Conservation (phyloP, 2,888 invertebrate species). For the Caenorhabditis sulstoni region DNA sequence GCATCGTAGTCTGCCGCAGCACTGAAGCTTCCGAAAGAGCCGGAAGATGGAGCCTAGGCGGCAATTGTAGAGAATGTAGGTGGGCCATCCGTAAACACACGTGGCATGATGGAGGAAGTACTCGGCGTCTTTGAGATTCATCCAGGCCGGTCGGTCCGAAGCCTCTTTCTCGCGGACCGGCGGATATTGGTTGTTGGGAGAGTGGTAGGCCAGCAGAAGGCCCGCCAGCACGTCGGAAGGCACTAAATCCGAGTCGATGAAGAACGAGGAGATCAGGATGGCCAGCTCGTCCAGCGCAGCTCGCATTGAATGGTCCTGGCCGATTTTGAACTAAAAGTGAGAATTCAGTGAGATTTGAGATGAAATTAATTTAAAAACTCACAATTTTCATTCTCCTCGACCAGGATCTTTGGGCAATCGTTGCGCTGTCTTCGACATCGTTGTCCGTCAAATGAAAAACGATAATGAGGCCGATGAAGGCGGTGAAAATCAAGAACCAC, state of each 20-base stretch:
- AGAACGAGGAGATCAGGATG: slow-evolving; percentile 77
- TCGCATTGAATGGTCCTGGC: slow-evolving; percentile 75
- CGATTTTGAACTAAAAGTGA: slow-evolving; percentile 76
- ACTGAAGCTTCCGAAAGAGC: slow-evolving; percentile 66
- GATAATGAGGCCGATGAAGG: slow-evolving; percentile 71
- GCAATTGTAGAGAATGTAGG: slow-evolving; percentile 83
- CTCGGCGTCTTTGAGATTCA: slow-evolving; percentile 64
- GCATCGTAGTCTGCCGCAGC: slow-evolving; percentile 65
- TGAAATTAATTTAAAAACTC: slow-evolving; percentile 9
- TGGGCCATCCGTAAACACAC: slow-evolving; percentile 92
- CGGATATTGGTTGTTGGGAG: slow-evolving; percentile 70
- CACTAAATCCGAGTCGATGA: slow-evolving; percentile 85
- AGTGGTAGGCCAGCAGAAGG: slow-evolving; percentile 86
- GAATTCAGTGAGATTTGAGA: background rate
- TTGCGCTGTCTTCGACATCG: slow-evolving; percentile 68
- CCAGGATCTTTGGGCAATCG: slow-evolving; percentile 73
- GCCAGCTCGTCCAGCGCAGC: slow-evolving; percentile 79
- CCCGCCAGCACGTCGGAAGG: slow-evolving; percentile 92
- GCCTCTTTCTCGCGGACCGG: slow-evolving; percentile 49
- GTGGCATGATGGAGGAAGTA: slow-evolving; percentile 86
- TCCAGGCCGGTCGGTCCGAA: slow-evolving; percentile 57
- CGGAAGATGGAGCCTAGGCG: slow-evolving; percentile 58
- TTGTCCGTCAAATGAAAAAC: slow-evolving; percentile 68
- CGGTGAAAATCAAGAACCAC: slow-evolving; percentile 74
- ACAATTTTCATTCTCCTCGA: slow-evolving; percentile 70